Conservation (phyloP, 2,113 vertebrate genomes). For the Okapia johnstoni region DNA sequence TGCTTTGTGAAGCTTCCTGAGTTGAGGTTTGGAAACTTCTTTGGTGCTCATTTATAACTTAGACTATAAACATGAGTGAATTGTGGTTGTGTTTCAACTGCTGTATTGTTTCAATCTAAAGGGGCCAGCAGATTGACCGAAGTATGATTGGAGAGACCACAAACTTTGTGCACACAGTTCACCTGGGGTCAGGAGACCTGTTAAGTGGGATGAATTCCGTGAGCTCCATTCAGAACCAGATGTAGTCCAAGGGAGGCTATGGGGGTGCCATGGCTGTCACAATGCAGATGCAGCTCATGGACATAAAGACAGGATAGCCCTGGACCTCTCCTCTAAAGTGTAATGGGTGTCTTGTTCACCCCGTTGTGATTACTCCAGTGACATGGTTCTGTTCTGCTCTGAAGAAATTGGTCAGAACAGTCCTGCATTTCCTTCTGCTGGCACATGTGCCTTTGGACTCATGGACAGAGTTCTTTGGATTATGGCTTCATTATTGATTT, state of each 20-base stretch:
- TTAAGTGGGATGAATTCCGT: constrained; percentile 49
- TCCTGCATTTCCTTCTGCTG: constrained; percentile 63
- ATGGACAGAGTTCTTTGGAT: constrained; percentile 56
- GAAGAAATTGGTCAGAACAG: constrained; percentile 70
- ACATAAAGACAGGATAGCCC: constrained; percentile 89
- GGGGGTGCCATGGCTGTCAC: constrained; percentile 81
- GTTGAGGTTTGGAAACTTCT: constrained; percentile 40
- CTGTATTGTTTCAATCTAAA: constrained; percentile 83
- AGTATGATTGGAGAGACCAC: background rate
- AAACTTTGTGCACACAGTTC: background rate
- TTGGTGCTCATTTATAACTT: constrained; percentile 63
- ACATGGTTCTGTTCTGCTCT: constrained; percentile 74
- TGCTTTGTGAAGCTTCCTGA: constrained; percentile 28
- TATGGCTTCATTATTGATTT: constrained; percentile 44
- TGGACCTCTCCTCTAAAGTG: constrained; percentile 56
- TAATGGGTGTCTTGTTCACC: constrained; percentile 71
- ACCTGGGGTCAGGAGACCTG: background rate
- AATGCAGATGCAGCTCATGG: constrained; percentile 88
- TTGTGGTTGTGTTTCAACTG: constrained; percentile 95
- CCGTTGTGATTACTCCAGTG: constrained; percentile 73
- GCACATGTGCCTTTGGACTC: constrained; percentile 70
- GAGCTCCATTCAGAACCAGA: constrained; percentile 91
- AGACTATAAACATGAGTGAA: constrained; percentile 88
- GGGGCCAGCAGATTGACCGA: background rate
- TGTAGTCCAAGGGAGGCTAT: constrained; percentile 91